Percentiles rank a stretch among this genome's conserved stretches.
These are phyloP conservation scores for Plebejus melissa DNA, from an alignment of 2,888 invertebrate species.

Conservation along the genomic window DNA sequence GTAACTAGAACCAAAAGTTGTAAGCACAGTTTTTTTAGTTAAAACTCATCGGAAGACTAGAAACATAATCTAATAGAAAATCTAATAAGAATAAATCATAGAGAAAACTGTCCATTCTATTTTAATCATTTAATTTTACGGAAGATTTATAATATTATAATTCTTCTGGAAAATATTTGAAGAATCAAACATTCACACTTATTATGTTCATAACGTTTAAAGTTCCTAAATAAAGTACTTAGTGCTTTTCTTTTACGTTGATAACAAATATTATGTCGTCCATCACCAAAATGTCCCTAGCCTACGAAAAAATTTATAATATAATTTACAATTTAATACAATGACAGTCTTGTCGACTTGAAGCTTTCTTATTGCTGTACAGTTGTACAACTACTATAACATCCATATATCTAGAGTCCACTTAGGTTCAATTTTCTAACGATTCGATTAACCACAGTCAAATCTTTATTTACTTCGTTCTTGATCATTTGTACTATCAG, in stretches of 20 bases:
- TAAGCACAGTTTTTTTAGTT: not conserved
- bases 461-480: not conserved
- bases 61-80: constrained; percentile 16
- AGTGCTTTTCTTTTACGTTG: not conserved
- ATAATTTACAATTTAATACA: not conserved
- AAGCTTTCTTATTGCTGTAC: constrained; percentile 22
- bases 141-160: no score
- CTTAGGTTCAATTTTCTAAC: not conserved
- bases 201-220: not conserved
- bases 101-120: not conserved
- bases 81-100: not conserved
- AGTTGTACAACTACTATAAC: constrained; percentile 5
- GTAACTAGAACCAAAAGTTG: not conserved
- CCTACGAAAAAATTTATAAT: not conserved
- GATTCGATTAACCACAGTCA: not conserved
- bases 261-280: constrained; percentile 10
- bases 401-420: not conserved
- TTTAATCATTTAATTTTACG: no score
- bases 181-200: not conserved
- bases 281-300: constrained; percentile 18
- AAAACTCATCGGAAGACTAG: constrained; percentile 1
- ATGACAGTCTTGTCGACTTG: constrained; percentile 4
- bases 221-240: not conserved
- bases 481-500: constrained; percentile 7
- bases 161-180: not conserved